Evolutionary conservation across 2,113 vertebrate genomes (phyloP), one percentile per base, ranked within the genome.

Genomic region (Narcine bancroftii): DNA sequence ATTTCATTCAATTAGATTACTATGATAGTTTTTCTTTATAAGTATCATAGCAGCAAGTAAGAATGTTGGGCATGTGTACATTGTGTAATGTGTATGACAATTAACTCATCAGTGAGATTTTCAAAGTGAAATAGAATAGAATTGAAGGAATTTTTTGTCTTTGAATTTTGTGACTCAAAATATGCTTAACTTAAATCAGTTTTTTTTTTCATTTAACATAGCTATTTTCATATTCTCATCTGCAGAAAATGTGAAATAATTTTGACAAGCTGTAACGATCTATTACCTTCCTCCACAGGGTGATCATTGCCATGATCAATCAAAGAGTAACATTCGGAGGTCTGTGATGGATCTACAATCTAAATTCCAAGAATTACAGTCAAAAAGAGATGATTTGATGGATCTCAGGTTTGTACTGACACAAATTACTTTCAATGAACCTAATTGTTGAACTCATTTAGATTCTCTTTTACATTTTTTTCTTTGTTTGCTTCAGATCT

Each of bases 351-450:
- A 96, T 66, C 93, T 97, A 75, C 94, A 97, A 93, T 95, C 94
- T 66, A 95, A 96, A 93, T 93, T 97, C 92, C 94, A 96, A 91
- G 94, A 96, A 93, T 93, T 95, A 79, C 95, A 96, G 24, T 92
- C 94, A 92, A 96, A 96, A 93, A 96, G 94, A 93, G 95, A 96
- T 2, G 92, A 15, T 0, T 92, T 96, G 93, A 94, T 93, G 89
- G 95, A 97, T 63, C 94, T 95, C 73, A 97, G 97, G 97, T 98
- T 93, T 92, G 93, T n/a, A 66, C 92, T 92, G 7, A 7, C 6
- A 21, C n/a, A 21, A 71, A 69, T 66, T 91, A 69, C 29, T 60
- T 85, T 6, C 56, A 33, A 15, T 87, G 33, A 63, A n/a, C 56
- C 29, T 5, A 7, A 81, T 50, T 19, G 42, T 50, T 33, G 21